Conservation (phyloP, 2,888 invertebrate genomes). For the Clanis bilineata region DNA sequence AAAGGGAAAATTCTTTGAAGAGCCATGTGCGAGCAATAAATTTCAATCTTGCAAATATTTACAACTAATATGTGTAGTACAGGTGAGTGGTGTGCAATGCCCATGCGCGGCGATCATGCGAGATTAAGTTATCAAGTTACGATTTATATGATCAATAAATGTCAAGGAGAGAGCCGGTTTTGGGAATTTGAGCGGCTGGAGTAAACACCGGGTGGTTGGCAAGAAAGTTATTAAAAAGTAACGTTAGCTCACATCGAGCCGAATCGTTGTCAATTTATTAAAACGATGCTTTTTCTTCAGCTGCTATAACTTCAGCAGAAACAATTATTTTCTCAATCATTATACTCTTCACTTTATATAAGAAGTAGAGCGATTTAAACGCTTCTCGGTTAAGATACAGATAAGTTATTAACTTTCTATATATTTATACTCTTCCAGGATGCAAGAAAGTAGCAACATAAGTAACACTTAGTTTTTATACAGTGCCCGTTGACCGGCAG, state of each 20-base stretch:
- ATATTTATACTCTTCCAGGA: neutral
- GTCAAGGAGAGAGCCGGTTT: constrained; percentile 37
- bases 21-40: constrained; percentile 23
- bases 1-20: constrained; percentile 6
- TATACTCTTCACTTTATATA: neutral
- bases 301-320: constrained; percentile 21
- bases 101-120: constrained; percentile 37
- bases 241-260: constrained; percentile 37
- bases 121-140: constrained; percentile 64
- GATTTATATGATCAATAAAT: constrained; percentile 61
- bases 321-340: neutral
- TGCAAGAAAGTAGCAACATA: neutral
- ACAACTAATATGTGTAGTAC: constrained; percentile 26
- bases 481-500: constrained; percentile 17
- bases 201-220: constrained; percentile 37
- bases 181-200: constrained; percentile 32
- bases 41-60: constrained; percentile 12
- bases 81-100: constrained; percentile 25
- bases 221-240: constrained; percentile 51
- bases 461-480: constrained; percentile 7
- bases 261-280: constrained; percentile 45
- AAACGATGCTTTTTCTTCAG: constrained; percentile 38
- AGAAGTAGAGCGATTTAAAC: neutral
- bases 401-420: neutral
- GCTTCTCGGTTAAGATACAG: neutral